A percentile compares a stretch with the other conserved stretches of the same genome.
phyloP scores from a whole-genome alignment of 1,140 invertebrate genomes.

The Aphidius ervi region DNA sequence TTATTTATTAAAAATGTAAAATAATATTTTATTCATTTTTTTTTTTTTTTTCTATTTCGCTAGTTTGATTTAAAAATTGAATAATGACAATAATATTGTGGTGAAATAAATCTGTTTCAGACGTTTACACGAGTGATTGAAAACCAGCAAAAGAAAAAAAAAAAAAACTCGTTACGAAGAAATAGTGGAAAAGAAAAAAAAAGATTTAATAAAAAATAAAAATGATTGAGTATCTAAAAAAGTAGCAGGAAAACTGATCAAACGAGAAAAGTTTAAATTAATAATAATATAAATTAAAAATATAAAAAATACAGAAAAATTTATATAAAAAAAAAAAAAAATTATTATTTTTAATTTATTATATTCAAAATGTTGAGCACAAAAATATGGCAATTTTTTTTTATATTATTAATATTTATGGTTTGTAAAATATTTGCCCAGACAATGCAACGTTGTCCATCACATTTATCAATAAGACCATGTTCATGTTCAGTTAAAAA shows the following conservation, averaged over 20 bases:
- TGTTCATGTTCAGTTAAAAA: constrained; percentile 80
- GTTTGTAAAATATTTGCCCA: constrained; percentile 27
- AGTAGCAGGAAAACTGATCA: constrained; percentile 12
- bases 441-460: constrained; percentile 64
- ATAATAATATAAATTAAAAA: constrained; percentile 15
- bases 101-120: too few species aligned
- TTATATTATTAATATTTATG: constrained; percentile 21
- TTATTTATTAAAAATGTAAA: neutral
- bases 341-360: too few species aligned
- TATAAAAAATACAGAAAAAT: constrained; percentile 4
- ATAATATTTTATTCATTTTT: neutral
- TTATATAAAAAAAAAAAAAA: neutral
- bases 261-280: constrained; percentile 4
- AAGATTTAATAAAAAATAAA: too few species aligned
- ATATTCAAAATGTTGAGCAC: constrained; percentile 8
- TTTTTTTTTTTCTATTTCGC: neutral
- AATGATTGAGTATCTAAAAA: neutral
- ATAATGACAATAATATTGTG: neutral
- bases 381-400: constrained; percentile 23
- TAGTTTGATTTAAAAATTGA: neutral
- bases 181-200: too few species aligned
- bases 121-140: neutral
- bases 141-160: too few species aligned
- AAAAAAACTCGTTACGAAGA: too few species aligned
- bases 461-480: constrained; percentile 66